A percentile compares a stretch with the other conserved stretches of the same genome.
These are phyloP conservation scores for Rhagoletis pomonella DNA, from an alignment of 1,140 invertebrate genomes.

Conservation along the genomic window DNA sequence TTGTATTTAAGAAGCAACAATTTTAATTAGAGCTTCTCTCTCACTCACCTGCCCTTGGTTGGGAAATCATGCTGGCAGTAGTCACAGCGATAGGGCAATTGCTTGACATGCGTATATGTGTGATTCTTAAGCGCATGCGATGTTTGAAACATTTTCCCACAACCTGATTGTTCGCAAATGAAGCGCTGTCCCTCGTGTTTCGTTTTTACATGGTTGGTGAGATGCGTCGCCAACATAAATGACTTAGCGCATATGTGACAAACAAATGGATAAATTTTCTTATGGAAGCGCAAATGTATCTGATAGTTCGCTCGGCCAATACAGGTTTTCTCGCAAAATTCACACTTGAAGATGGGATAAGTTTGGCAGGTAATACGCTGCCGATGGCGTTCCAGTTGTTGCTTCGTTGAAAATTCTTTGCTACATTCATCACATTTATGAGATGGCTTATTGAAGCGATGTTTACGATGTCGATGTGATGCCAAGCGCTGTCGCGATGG, in stretches of 20 bases:
- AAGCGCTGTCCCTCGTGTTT: constrained; percentile 61
- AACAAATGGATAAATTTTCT: constrained; percentile 79
- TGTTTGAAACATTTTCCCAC: constrained; percentile 63
- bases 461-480: constrained; percentile 55
- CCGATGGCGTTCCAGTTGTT: constrained; percentile 33
- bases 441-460: constrained; percentile 4
- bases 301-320: constrained; percentile 76
- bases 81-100: constrained; percentile 63
- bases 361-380: constrained; percentile 41
- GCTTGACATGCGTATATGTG: constrained; percentile 59
- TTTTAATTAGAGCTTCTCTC: too few relatives aligned
- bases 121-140: constrained; percentile 61
- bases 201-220: constrained; percentile 60
- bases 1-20: neutral
- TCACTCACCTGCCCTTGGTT: constrained; percentile 62
- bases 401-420: constrained; percentile 10
- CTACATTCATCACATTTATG: constrained; percentile 42
- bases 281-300: constrained; percentile 79
- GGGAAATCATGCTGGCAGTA: constrained; percentile 60
- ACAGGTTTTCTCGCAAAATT: constrained; percentile 75
- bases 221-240: constrained; percentile 80
- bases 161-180: constrained; percentile 59
- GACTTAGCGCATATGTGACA: constrained; percentile 85
- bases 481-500: neutral
- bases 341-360: constrained; percentile 64